phyloP scores from a whole-genome alignment of 2,888 invertebrate genomes.

The Drosophila peninsularis region DNA sequence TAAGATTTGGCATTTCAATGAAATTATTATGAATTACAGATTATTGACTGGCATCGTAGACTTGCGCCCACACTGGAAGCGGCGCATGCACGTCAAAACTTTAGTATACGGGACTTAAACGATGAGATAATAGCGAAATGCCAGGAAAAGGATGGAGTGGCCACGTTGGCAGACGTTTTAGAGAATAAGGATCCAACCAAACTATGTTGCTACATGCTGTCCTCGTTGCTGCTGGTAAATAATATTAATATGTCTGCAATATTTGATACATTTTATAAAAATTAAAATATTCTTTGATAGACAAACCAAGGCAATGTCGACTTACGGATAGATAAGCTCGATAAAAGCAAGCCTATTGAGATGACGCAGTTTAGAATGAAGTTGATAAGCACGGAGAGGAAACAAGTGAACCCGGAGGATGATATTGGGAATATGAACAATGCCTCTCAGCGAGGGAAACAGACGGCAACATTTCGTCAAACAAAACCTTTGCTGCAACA shows the following conservation, averaged over 20 bases:
- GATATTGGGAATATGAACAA: constrained; percentile 74
- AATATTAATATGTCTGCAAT: neutral
- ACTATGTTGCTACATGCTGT: constrained; percentile 78
- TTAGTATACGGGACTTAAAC: constrained; percentile 81
- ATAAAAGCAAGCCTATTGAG: constrained; percentile 62
- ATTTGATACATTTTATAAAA: neutral
- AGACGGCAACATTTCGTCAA: neutral
- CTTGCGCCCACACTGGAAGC: constrained; percentile 79
- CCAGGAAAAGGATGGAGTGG: constrained; percentile 47
- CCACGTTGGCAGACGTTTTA: constrained; percentile 75
- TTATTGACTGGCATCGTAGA: constrained; percentile 82
- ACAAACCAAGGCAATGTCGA: constrained; percentile 78
- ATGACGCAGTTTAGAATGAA: constrained; percentile 68
- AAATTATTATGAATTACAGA: constrained; percentile 49
- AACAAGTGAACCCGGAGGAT: constrained; percentile 80
- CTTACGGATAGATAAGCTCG: constrained; percentile 52
- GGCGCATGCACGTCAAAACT: constrained; percentile 82
- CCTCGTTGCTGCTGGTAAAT: constrained; percentile 79
- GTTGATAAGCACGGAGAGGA: constrained; percentile 69
- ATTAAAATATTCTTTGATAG: constrained; percentile 40
- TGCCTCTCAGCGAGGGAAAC: neutral
- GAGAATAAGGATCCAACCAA: constrained; percentile 68
- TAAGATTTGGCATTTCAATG: neutral
- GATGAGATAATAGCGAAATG: constrained; percentile 78
- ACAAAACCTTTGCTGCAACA: neutral